Evolutionary conservation across 2,888 invertebrate species (phyloP), one percentile per base, ranked within the genome.

Genomic region (Eulithis testata): DNA sequence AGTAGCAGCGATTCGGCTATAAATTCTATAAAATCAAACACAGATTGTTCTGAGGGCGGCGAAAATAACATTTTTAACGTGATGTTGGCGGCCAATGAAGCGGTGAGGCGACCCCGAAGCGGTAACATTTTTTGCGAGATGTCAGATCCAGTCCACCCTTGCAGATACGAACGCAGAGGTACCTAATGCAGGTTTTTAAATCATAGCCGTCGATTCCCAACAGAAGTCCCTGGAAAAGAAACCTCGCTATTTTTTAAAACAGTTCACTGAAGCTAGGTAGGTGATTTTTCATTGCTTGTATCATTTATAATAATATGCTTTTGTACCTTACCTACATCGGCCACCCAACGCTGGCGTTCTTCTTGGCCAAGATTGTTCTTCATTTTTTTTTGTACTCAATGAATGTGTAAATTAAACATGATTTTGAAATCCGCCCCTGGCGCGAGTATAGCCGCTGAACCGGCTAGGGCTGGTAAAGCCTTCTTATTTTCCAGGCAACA

Each of bases 101-200:
- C 57, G 65, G 57, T 53, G 47, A 60, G 53, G 56, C 56, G 60
- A 51, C 54, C 51, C 47, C 51, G 53, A 31, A 60, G 65, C 63
- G 54, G 52, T 60, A 59, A 68, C 65, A 68, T 64, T 69, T 72
- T 75, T 74, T 74, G 62, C 67, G 63, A 58, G 57, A 62, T 62
- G 77, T 75, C 77, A 76, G 66, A 61, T 70, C 70, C 76, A 76
- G 72, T 37, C 57, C 55, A 21, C 44, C 37, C 62, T 50, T 21
- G 21, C 78, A 73, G 76, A 51, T 27, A 14, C 62, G 68, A 51
- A 71, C 36, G 71, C 37, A 47, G 12, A 47, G 47, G 14, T 9
- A 40, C 5, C 2, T 8, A 40, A 11, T 40, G 8, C 40, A 47
- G 7, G 14, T 47, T 47, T 47, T 27, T 3, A 40, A 40, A 40